Evolutionary conservation across 2,888 invertebrate species (phyloP).

Genomic region (Drosophila rellima): DNA sequence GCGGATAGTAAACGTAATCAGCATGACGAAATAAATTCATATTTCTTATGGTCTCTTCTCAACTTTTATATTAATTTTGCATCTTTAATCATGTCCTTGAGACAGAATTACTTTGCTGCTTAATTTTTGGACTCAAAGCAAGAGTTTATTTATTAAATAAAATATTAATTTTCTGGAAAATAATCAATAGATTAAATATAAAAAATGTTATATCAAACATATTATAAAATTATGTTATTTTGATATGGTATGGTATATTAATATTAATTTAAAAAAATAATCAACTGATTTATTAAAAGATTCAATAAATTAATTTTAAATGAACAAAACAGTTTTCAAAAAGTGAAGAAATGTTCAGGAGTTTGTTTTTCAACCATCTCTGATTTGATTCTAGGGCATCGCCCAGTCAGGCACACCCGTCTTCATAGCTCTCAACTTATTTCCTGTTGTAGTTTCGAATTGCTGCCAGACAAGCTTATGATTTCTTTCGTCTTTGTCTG

Average conservation of each 20-base stretch:
- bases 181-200: too few species aligned
- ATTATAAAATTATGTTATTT: too few species aligned
- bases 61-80: slow-evolving; percentile 12
- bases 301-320: too few species aligned
- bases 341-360: too few species aligned
- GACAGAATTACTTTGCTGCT: not conserved
- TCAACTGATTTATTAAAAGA: too few species aligned
- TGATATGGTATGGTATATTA: too few species aligned
- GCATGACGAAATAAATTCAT: slow-evolving; percentile 47
- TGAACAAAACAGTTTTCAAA: too few species aligned
- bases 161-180: too few species aligned
- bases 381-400: not conserved
- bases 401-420: not conserved
- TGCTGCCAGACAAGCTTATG: slow-evolving; percentile 55
- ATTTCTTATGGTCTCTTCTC: slow-evolving; percentile 30
- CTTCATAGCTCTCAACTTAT: not conserved
- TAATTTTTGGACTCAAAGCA: not conserved
- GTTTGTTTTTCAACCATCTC: not conserved
- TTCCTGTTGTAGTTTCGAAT: slow-evolving; percentile 44
- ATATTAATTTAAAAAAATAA: too few species aligned
- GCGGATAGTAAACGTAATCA: slow-evolving; percentile 48
- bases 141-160: too few species aligned
- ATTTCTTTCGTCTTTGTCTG: slow-evolving; percentile 46
- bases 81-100: slow-evolving; percentile 22
- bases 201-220: too few species aligned